Conservation (phyloP, 2,797 vertebrate genomes). For the Acipenser ruthenus region DNA sequence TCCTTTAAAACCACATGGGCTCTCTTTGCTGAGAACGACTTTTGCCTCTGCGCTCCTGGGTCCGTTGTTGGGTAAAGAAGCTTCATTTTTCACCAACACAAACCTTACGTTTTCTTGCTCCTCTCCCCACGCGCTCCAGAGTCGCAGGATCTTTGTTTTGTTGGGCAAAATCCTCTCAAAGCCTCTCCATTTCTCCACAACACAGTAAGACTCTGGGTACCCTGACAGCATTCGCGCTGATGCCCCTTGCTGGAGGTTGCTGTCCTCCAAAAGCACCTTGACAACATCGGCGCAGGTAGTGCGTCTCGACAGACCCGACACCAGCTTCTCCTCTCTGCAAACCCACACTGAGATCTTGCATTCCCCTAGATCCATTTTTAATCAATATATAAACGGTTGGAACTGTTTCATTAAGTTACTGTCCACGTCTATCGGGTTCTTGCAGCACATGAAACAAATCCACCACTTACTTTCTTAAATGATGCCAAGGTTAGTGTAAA, state of each 20-base stretch:
- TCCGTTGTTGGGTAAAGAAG: slow-evolving; percentile 79
- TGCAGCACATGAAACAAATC: too few relatives aligned
- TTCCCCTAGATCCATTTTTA: slow-evolving; percentile 73
- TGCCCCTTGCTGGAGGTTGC: slow-evolving; percentile 56
- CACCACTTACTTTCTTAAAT: too few relatives aligned
- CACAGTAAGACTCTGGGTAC: slow-evolving; percentile 76
- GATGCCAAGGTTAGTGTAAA: too few relatives aligned
- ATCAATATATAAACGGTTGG: neutral
- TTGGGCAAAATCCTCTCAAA: slow-evolving; percentile 87
- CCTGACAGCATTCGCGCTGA: slow-evolving; percentile 68
- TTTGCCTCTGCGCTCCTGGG: slow-evolving; percentile 87
- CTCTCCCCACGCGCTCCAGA: slow-evolving; percentile 90
- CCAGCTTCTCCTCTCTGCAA: slow-evolving; percentile 89
- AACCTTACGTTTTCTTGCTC: slow-evolving; percentile 90
- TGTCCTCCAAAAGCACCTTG: slow-evolving; percentile 78
- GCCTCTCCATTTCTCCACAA: slow-evolving; percentile 95
- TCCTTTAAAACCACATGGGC: slow-evolving; percentile 49
- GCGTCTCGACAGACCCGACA: slow-evolving; percentile 80
- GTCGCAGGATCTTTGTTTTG: slow-evolving; percentile 82
- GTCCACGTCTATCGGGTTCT: too few relatives aligned
- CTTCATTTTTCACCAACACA: slow-evolving; percentile 83
- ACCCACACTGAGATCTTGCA: slow-evolving; percentile 90
- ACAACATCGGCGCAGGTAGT: slow-evolving; percentile 92
- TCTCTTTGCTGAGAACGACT: slow-evolving; percentile 82
- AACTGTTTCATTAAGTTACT: too few relatives aligned